Base-by-base conservation (phyloP, 2,113 vertebrate genomes). In the Cephalopterus ornatus region DNA sequence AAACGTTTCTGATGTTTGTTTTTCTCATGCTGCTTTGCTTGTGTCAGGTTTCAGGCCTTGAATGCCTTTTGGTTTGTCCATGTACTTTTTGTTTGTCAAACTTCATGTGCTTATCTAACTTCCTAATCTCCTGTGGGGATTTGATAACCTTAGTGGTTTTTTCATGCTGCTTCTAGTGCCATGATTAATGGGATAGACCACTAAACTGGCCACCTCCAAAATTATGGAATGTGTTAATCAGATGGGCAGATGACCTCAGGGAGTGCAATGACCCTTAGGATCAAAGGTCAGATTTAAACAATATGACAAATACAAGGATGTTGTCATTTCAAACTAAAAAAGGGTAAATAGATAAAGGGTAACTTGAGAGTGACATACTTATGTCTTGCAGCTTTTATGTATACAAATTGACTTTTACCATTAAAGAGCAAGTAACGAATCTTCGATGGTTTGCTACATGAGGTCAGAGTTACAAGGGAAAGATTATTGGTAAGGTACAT, bases 171-270 rank as follows among this genome's bases (percentile, higher is more conserved):
- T 97, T 94, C 95, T 95, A 96, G 86, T 83, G 78, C 93, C 97
- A 97, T 98, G 98, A 99, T 98, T 98, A 98, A 98, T 98, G 97
- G 91, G 96, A 95, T 96, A 95, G 96, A 97, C 92, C 95, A 91
- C 93, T 97, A 97, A 97, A 98, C 97, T 95, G 92, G 91, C 96
- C 97, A 96, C 92, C 91, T 97, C 85, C 96, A 97, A 98, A 99
- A 99, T 97, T 98, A 99, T 98, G 98, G 98, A 98, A 99, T 98
- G 98, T 97, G 97, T 99, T 98, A 98, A 98, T 98, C 98, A 98
- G 97, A 96, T 93, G 95, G 97, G 97, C 97, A 94, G 93, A 95
- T 96, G 88, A 97, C 94, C 95, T 74, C 91, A 50, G 89, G 74
- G 96, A 91, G 97, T 65, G 91, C 95, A 91, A 1, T 98, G 97